Conservation (phyloP, 2,113 vertebrate species). For the Solea senegalensis region DNA sequence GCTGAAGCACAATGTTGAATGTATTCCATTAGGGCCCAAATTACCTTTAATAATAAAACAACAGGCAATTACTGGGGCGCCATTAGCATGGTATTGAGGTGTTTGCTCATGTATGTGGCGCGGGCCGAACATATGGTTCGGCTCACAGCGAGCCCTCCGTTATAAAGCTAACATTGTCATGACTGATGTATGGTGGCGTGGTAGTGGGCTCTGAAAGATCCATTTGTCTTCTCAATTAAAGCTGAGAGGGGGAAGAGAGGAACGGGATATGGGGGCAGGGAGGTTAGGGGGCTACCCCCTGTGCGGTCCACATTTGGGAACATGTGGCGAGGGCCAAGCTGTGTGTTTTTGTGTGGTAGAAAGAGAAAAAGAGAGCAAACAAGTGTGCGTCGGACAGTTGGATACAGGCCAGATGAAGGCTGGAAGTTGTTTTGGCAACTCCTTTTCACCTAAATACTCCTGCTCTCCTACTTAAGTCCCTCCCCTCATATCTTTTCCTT, state of each 20-base stretch:
- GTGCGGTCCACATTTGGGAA: slow-evolving; percentile 74
- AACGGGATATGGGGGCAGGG: slow-evolving; percentile 76
- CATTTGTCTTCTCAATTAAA: slow-evolving; percentile 85
- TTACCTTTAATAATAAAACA: slow-evolving; percentile 85
- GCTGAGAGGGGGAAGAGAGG: slow-evolving; percentile 76
- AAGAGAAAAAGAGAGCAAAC: slow-evolving; percentile 48
- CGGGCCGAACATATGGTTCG: slow-evolving; percentile 80
- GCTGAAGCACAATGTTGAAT: slow-evolving; percentile 72
- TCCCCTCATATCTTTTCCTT: slow-evolving; percentile 66
- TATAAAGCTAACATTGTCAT: slow-evolving; percentile 83
- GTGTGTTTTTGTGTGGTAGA: slow-evolving; percentile 66
- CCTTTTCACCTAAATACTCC: slow-evolving; percentile 75
- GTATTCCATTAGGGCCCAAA: slow-evolving; percentile 82
- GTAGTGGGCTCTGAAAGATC: slow-evolving; percentile 81
- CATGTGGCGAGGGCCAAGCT: slow-evolving; percentile 60
- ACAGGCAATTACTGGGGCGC: slow-evolving; percentile 80
- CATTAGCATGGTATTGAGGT: slow-evolving; percentile 77
- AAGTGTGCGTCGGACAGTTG: slow-evolving; percentile 77
- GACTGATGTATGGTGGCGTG: slow-evolving; percentile 83
- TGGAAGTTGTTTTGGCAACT: slow-evolving; percentile 79
- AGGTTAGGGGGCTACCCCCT: slow-evolving; percentile 77
- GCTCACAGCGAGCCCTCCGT: slow-evolving; percentile 79
- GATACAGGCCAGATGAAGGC: slow-evolving; percentile 76
- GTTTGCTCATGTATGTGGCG: slow-evolving; percentile 76
- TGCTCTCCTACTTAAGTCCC: slow-evolving; percentile 58